Evolutionary conservation across 2,888 invertebrate genomes (phyloP).

Genomic region (Drosophila mercatorum): DNA sequence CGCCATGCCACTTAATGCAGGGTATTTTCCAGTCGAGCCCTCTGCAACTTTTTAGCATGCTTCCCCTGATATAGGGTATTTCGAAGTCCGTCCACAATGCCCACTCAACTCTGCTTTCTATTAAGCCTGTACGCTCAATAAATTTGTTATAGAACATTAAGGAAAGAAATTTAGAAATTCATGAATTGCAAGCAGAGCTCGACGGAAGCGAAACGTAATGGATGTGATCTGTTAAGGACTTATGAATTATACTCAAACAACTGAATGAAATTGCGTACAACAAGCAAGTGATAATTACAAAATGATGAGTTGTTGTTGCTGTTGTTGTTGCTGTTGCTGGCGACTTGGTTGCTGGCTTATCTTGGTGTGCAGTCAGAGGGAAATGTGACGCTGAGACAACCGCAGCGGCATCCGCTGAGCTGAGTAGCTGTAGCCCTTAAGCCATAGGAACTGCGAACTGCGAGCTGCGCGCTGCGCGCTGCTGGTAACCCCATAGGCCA

Average conservation of each 20-base stretch:
- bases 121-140: slow-evolving; percentile 5
- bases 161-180: slow-evolving; percentile 9
- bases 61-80: background rate
- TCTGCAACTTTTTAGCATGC: background rate
- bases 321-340: slow-evolving; percentile 2
- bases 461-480: slow-evolving; percentile 17
- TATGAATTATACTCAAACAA: slow-evolving; percentile 12
- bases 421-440: background rate
- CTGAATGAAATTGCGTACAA: slow-evolving; percentile 35
- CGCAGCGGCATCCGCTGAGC: slow-evolving; percentile 16
- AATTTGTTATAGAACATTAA: slow-evolving; percentile 1
- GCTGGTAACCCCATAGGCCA: background rate
- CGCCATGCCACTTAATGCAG: background rate
- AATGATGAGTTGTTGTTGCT: slow-evolving; percentile 37
- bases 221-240: slow-evolving; percentile 1
- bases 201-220: slow-evolving; percentile 1
- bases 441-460: slow-evolving; percentile 17
- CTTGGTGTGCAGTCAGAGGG: slow-evolving; percentile 23
- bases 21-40: no score
- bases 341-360: slow-evolving; percentile 20
- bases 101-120: background rate
- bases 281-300: slow-evolving; percentile 48
- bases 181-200: slow-evolving; percentile 10
- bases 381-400: slow-evolving; percentile 10
- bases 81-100: background rate